Base-by-base conservation (phyloP, 2,113 vertebrate species). In the Acrocephalus arundinaceus region DNA sequence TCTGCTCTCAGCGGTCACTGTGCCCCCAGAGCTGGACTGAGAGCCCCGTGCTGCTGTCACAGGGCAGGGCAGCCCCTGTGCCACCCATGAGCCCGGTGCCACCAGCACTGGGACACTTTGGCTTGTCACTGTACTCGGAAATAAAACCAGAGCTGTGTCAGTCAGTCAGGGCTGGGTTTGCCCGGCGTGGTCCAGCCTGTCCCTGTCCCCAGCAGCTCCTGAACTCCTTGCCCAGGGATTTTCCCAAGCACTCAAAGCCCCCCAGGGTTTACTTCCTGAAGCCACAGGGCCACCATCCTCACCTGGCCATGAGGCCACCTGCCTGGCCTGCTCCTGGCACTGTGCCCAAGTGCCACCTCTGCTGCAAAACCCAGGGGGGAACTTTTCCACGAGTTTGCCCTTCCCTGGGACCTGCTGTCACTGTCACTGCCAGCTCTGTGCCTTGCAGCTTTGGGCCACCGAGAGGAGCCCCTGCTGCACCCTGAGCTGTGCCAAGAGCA, bases 1-100 rank as follows among this genome's bases (percentile, higher is more conserved):
- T 9, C 90, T 15, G 81, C 85, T 57, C 41, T 0, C 0, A 8
- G 46, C 0, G 0, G 39, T 15, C 0, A 1, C 21, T 41, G 73
- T 46, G 43, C 45, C 57, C 13, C 0, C 1, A 1, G 25, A 33
- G 41, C 59, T 4, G 21, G 57, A 2, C 45, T 2, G 18, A 13
- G 48, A 9, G 31, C 59, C 49, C 37, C 5, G 33, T 0, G 4
- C 58, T 22, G 48, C 57, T 23, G 4, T 13, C 33, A 3, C 1
- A 0, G 43, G 31, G 24, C 82, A 22, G 43, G 45, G 48, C 74
- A 27, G 77, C 46, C 33, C 49, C 43, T 10, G 41, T 21, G 8
- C 37, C 66, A 4, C 19, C 22, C 6, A 0, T 28, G 57, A 39
- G 5, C 48, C 9, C 7, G 9, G 1, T 41, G 74, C 61, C 66